A percentile compares a stretch with the other conserved stretches of the same genome.
Evolutionary conservation across 2,888 invertebrate species (phyloP).

Genomic region (Nasonovia ribisnigri): DNA sequence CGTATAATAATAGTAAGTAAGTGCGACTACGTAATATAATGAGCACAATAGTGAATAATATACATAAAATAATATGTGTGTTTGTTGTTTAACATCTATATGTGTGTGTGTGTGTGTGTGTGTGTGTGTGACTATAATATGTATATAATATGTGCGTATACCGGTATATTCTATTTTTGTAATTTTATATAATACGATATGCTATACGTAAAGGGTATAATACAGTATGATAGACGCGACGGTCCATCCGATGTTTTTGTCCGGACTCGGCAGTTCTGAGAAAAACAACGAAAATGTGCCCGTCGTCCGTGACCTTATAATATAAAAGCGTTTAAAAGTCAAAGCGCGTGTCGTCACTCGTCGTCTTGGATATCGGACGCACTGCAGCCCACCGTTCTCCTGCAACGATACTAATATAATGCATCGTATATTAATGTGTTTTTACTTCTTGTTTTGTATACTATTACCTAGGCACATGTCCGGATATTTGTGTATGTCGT

Average conservation of each 20-base stretch:
- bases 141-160: too few species aligned
- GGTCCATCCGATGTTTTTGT: not conserved
- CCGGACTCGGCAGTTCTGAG: not conserved
- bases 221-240: not conserved
- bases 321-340: not conserved
- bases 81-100: not conserved
- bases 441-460: too few species aligned
- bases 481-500: not conserved
- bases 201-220: not conserved
- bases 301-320: not conserved
- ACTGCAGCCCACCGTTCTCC: not conserved
- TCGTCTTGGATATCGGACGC: not conserved
- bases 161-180: too few species aligned
- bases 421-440: not conserved
- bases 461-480: not conserved
- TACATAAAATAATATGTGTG: too few species aligned
- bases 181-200: too few species aligned
- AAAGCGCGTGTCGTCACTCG: not conserved
- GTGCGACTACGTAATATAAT: not conserved
- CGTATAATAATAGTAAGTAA: not conserved
- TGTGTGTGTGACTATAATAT: too few species aligned
- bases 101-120: too few species aligned
- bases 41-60: not conserved
- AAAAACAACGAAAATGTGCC: conserved; percentile 10
- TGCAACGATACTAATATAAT: not conserved